phyloP scores from a whole-genome alignment of 2,888 invertebrate genomes.

The Philhelius pedissequus region DNA sequence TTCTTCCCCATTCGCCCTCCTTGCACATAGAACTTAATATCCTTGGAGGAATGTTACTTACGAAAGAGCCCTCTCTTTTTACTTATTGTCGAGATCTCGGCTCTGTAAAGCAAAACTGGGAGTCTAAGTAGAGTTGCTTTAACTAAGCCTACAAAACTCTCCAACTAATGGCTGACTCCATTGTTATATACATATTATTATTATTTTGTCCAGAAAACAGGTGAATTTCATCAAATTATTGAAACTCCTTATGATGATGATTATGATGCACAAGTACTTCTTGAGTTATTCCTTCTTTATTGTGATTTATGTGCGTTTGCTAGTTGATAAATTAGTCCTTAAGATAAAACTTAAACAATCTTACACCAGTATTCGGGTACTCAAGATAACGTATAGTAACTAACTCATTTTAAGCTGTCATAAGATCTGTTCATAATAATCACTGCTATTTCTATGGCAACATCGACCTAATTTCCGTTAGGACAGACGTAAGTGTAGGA shows the following conservation, averaged over 20 bases:
- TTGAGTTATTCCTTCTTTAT: not conserved
- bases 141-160: too few species aligned
- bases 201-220: not conserved
- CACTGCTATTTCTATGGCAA: slow-evolving; percentile 44
- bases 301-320: not conserved
- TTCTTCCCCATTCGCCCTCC: too few species aligned
- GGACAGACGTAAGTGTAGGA: not conserved
- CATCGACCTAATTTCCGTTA: slow-evolving; percentile 44
- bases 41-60: too few species aligned
- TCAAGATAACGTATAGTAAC: too few species aligned
- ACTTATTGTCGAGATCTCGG: too few species aligned
- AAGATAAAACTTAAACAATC: not conserved
- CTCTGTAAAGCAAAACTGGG: too few species aligned
- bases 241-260: not conserved
- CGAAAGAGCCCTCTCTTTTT: too few species aligned
- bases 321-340: not conserved
- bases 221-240: not conserved
- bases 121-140: too few species aligned
- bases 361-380: not conserved
- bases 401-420: not conserved
- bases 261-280: too few species aligned
- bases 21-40: too few species aligned
- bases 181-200: too few species aligned
- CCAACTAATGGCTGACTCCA: too few species aligned
- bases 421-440: slow-evolving; percentile 35